Evolutionary conservation across 2,797 vertebrate species (phyloP).

Genomic region (Danionella dracula): DNA sequence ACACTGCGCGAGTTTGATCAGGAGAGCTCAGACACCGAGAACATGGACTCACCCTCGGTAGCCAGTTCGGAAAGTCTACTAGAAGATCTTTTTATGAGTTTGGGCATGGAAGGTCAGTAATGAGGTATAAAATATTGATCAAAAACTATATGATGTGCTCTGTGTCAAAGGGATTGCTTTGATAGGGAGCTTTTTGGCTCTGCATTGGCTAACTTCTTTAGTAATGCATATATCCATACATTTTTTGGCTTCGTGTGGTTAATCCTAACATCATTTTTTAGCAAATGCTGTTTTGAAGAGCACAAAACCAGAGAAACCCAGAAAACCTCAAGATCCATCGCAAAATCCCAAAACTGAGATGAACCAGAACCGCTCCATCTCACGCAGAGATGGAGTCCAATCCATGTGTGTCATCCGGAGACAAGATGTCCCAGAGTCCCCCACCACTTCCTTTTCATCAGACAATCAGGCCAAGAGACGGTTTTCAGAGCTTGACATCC

Average conservation of each 20-base stretch:
- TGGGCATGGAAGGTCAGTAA: constrained; percentile 87
- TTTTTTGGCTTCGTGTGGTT: not conserved
- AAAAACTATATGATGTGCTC: constrained; percentile 20
- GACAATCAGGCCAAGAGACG: constrained; percentile 50
- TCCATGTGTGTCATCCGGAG: constrained; percentile 59
- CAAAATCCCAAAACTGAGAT: constrained; percentile 62
- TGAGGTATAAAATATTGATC: constrained; percentile 66
- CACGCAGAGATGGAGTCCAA: constrained; percentile 61
- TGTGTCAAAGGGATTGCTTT: not conserved
- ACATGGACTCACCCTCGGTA: constrained; percentile 77
- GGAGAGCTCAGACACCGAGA: constrained; percentile 85
- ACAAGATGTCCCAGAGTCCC: constrained; percentile 42
- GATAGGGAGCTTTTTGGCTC: too few relatives aligned
- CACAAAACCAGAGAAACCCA: not conserved
- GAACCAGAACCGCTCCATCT: constrained; percentile 60
- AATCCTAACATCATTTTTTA: constrained; percentile 55
- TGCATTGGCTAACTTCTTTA: too few relatives aligned
- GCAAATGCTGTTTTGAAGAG: not conserved
- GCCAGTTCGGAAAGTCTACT: constrained; percentile 83
- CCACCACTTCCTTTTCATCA: constrained; percentile 32
- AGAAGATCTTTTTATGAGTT: constrained; percentile 62
- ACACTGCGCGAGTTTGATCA: constrained; percentile 86
- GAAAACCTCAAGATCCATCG: constrained; percentile 27
- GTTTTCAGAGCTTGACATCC: constrained; percentile 73
- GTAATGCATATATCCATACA: not conserved